Conservation (phyloP, 2,113 vertebrate genomes). For the Ovis canadensis region DNA sequence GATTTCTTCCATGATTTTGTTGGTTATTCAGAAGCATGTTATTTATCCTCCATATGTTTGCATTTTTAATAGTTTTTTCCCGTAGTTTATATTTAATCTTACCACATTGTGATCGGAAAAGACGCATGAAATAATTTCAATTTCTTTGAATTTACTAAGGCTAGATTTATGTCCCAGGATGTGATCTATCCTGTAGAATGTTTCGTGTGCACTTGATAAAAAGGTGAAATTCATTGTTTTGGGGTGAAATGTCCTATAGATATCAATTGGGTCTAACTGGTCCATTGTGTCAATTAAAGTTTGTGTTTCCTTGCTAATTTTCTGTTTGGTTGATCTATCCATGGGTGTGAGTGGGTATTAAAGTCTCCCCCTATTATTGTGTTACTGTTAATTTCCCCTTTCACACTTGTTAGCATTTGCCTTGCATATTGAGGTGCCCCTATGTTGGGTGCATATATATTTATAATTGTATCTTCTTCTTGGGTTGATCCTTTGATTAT, state of each 20-base stretch:
- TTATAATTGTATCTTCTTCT: background rate
- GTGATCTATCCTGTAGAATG: background rate
- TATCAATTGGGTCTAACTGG: background rate
- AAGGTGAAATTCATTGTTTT: background rate
- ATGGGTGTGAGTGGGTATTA: background rate
- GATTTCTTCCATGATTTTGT: background rate
- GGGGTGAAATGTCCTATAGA: background rate
- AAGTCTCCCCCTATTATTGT: background rate
- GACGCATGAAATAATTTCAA: background rate
- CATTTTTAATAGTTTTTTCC: background rate
- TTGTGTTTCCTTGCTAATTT: background rate
- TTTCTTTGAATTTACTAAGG: background rate
- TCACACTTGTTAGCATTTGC: background rate
- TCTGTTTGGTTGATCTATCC: background rate
- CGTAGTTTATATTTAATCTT: background rate
- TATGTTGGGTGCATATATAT: background rate
- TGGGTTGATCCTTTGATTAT: background rate
- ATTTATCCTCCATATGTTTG: background rate
- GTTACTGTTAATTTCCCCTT: background rate
- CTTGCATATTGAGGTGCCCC: background rate
- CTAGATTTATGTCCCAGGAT: background rate
- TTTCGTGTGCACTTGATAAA: background rate
- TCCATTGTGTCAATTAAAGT: background rate
- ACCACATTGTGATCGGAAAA: background rate
- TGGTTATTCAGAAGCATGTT: background rate